phyloP scores from a whole-genome alignment of 2,113 vertebrate genomes.

The Mobula birostris region DNA sequence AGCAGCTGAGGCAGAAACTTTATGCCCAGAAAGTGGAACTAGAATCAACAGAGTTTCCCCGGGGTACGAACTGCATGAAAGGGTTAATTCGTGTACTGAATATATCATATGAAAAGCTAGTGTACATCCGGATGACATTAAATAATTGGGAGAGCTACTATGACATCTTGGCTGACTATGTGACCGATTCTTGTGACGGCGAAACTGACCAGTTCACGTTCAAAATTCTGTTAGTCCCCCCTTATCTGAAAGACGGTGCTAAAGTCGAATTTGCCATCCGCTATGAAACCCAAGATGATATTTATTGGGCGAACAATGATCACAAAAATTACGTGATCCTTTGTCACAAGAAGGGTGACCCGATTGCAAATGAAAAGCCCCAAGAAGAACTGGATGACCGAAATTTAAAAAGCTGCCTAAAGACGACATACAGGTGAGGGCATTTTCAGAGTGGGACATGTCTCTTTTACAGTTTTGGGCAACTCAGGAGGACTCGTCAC shows the following conservation, averaged over 20 bases:
- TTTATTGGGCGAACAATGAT: conserved; percentile 86
- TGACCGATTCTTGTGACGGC: conserved; percentile 79
- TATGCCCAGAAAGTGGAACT: conserved; percentile 67
- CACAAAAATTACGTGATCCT: conserved; percentile 78
- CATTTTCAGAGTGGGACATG: neutral
- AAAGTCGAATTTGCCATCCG: conserved; percentile 86
- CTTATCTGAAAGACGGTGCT: conserved; percentile 64
- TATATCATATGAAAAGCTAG: conserved; percentile 75
- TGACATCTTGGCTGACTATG: conserved; percentile 78
- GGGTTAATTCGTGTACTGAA: conserved; percentile 82
- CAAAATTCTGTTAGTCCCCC: conserved; percentile 70
- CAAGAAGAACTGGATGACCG: conserved; percentile 56
- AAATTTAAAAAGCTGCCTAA: conserved; percentile 84
- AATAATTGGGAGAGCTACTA: conserved; percentile 78
- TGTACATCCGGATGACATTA: conserved; percentile 72
- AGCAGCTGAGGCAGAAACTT: conserved; percentile 70
- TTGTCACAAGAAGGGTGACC: conserved; percentile 68
- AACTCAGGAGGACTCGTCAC: neutral
- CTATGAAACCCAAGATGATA: conserved; percentile 74
- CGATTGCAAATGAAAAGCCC: conserved; percentile 48
- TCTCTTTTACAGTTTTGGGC: neutral
- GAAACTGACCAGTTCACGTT: conserved; percentile 85
- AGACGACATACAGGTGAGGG: conserved; percentile 69
- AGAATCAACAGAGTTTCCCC: conserved; percentile 70
- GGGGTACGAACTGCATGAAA: conserved; percentile 67